A percentile compares a stretch with the other conserved stretches of the same genome.
These are phyloP conservation scores for Nothobranchius kuhntae DNA, from an alignment of 2,113 vertebrate species.

Conservation along the genomic window DNA sequence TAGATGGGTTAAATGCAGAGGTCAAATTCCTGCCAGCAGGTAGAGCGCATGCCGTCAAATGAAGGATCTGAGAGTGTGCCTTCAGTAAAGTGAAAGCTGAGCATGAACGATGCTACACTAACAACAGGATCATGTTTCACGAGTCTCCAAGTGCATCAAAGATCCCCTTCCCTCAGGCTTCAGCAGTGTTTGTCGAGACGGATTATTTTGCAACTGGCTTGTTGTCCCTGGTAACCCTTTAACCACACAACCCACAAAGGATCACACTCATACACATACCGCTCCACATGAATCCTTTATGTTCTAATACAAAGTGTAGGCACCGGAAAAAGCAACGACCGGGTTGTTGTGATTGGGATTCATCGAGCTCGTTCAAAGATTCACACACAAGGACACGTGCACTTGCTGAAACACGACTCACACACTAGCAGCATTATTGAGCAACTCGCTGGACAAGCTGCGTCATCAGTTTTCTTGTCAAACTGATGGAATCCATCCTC, in stretches of 20 bases:
- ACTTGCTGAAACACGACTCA: background rate
- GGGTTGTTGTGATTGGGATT: background rate
- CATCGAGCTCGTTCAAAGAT: conserved; percentile 19
- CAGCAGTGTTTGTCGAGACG: conserved; percentile 55
- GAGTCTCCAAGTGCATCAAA: conserved; percentile 32
- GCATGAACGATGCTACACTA: conserved; percentile 26
- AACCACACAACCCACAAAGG: conserved; percentile 12
- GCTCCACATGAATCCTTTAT: conserved; percentile 11
- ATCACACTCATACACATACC: background rate
- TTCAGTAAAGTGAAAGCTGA: conserved; percentile 1
- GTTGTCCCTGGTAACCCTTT: conserved; percentile 52
- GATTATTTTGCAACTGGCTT: conserved; percentile 54
- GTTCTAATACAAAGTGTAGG: conserved; percentile 7
- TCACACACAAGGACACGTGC: conserved; percentile 28
- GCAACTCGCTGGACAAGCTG: background rate
- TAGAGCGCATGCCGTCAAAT: background rate
- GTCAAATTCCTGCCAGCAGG: background rate
- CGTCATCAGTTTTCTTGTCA: conserved; percentile 22
- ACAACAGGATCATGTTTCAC: conserved; percentile 33
- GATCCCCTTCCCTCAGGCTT: conserved; percentile 38
- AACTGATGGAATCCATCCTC: conserved; percentile 7
- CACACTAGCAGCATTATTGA: conserved; percentile 5
- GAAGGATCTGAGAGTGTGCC: background rate
- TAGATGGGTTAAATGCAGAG: background rate
- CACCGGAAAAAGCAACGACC: conserved; percentile 17